phyloP scores from a whole-genome alignment of 2,888 invertebrate genomes.

The Sipha maydis region DNA sequence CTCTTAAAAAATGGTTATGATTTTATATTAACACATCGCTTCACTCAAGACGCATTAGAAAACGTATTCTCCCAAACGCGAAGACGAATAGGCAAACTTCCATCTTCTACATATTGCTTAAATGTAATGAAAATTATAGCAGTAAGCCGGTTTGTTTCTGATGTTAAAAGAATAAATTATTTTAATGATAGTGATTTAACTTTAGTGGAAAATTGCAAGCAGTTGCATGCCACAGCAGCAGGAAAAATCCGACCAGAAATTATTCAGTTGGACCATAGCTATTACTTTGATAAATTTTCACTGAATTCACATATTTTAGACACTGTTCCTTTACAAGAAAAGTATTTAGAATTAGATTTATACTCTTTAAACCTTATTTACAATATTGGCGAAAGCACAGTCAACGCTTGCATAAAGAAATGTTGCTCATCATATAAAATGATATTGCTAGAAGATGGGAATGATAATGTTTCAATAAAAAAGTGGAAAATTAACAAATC shows the following conservation, averaged over 20 bases:
- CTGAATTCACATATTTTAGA: background rate
- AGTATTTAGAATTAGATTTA: background rate
- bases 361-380: background rate
- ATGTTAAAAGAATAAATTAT: background rate
- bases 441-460: background rate
- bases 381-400: background rate
- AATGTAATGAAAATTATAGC: background rate
- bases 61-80: background rate
- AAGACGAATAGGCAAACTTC: background rate
- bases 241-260: background rate
- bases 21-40: background rate
- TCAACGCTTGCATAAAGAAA: background rate
- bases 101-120: background rate
- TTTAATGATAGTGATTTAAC: background rate
- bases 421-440: background rate
- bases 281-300: background rate
- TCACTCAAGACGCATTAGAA: background rate
- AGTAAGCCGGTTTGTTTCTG: background rate
- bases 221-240: background rate
- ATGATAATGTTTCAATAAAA: background rate
- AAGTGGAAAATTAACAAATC: background rate
- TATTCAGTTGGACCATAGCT: background rate
- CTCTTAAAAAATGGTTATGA: slow-evolving; percentile 11
- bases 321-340: slow-evolving; percentile 7
- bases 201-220: background rate